Base-by-base conservation (phyloP, 1,140 invertebrate species). In the Drosophila ficusphila region DNA sequence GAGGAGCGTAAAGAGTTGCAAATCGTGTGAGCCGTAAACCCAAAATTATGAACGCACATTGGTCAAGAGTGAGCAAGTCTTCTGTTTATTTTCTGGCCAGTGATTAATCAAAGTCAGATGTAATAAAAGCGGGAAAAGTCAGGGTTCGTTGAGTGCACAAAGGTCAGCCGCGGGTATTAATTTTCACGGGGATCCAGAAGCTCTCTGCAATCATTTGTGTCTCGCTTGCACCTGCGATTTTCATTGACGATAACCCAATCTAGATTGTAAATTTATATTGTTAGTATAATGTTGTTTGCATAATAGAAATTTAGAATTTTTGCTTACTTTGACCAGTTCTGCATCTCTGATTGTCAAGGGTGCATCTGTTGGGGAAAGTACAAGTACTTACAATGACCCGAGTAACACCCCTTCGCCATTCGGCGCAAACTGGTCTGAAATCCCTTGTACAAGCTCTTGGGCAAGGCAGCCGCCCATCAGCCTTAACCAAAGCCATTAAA, bases 31-130 rank as follows among this genome's bases (percentile, higher is more conserved):
- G 48, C 25, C 39, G n/a, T 25, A 47, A 64, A 46, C 56, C 49
- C n/a, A 36, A 39, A 64, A 29, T 51, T 56, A 71, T 56, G 27
- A 18, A 47, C 39, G 18, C 18, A 25, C 65, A 56, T 19, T 48
- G 53, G 29, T 49, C 48, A 73, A 56, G 42, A 72, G 48, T 73
- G 56, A 18, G 41, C 47, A 62, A 62, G 23, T 73, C 41, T 62
- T 73, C 57, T 21, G 56, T 51, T 52, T 12, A 73, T 34, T 62
- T 72, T 3, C 16, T 21, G 33, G 31, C 34, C 25, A 27, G 33
- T 34, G 21, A 52, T 72, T 47, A 47, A 72, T 61, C 34, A 42
- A 21, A 42, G 18, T 21, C 5, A 7, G 0, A 11, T 25, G 21
- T 5, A 9, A 14, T 54, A 44, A 12, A 5, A 14, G 8, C 2